These are phyloP conservation scores for Magallana gigas DNA, from an alignment of 1,140 invertebrate genomes.

Conservation along the genomic window DNA sequence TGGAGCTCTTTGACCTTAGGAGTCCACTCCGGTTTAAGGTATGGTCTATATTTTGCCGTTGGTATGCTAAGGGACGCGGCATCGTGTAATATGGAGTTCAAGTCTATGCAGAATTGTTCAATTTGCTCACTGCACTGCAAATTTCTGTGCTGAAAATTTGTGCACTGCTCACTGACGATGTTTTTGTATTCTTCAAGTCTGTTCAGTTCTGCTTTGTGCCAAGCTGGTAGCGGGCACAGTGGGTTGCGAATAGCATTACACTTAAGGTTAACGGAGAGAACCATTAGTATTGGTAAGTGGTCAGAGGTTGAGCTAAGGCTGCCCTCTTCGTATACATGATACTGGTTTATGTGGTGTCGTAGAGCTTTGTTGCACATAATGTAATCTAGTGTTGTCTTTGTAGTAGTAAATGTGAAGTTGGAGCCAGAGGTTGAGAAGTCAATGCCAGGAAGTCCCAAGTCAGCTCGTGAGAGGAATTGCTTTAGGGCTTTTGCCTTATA, in stretches of 20 bases:
- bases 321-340: background rate
- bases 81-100: background rate
- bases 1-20: conserved; percentile 12
- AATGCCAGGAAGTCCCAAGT: background rate
- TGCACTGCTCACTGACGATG: too few species aligned
- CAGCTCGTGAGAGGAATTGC: background rate
- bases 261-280: too few species aligned
- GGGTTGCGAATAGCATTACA: too few species aligned
- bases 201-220: too few species aligned
- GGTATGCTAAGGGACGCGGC: background rate
- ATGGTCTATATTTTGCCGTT: background rate
- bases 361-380: background rate
- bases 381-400: conserved; percentile 26
- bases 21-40: conserved; percentile 26
- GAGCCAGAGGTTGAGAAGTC: background rate
- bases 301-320: too few species aligned
- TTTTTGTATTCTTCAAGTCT: too few species aligned
- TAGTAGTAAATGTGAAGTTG: conserved; percentile 25
- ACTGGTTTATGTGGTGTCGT: background rate
- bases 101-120: background rate
- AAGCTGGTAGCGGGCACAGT: too few species aligned
- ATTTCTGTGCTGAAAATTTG: background rate
- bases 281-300: too few species aligned
- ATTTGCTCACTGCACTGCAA: background rate
- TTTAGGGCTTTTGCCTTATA: conserved; percentile 5